Evolutionary conservation across 2,888 invertebrate genomes (phyloP), one percentile per base, ranked within the genome.

Genomic region (Erebia ligea): DNA sequence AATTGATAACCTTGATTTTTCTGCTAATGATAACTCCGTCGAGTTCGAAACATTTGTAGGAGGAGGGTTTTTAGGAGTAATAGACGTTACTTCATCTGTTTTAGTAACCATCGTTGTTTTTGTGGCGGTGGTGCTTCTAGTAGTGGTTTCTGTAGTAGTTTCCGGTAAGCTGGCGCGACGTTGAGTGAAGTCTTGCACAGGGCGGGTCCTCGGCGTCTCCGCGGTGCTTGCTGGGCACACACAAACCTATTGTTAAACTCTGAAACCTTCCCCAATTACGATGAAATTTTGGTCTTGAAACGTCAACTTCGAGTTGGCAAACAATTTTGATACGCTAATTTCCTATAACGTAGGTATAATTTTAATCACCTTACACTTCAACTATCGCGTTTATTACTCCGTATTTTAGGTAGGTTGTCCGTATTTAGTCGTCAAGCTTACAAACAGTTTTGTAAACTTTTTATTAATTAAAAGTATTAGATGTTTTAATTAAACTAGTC

Each of bases 1-100:
- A n/a, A 91, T 92, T 0, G 91, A 91, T 4, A 91, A 73, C 21
- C 87, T 82, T 0, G 92, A 91, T 75, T 87, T 88, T 73, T 92
- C 90, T 0, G 88, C 89, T 6, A 90, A 70, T 0, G 91, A 89
- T 15, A 88, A 75, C 21, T 82, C 84, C 0, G 74, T 73, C 0
- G 58, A 59, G n/a, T 70, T 72, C 40, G 61, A 8, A 6, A 15
- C 42, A 45, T 1, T 19, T 19, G 56, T 56, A 25, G 9, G 21
- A 56, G 59, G 17, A 10, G n/a, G 42, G 42, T 25, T 67, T 8
- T 52, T 19, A 17, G 21, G 42, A 48, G 42, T 67, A 8, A 56
- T 17, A 17, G 56, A 58, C 59, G 42, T 56, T 9, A 17, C 50
- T 15, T 68, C 70, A 0, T 70, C 50, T 4, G 50, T 34, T 21